These are phyloP conservation scores for Siniperca chuatsi DNA, from an alignment of 2,113 vertebrate genomes.

Conservation along the genomic window DNA sequence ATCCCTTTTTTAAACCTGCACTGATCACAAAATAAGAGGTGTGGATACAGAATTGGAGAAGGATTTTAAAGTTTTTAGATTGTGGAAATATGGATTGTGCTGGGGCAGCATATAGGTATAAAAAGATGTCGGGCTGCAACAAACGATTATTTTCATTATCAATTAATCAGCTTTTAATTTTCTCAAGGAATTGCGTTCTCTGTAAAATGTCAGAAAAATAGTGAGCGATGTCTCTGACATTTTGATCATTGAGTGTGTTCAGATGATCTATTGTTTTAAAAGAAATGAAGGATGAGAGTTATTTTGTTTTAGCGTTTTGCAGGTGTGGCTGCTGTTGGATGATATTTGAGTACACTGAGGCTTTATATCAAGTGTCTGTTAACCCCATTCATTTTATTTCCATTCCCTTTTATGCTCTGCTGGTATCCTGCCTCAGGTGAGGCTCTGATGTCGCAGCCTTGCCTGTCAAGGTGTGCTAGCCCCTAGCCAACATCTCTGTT, in stretches of 20 bases:
- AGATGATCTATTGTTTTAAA: background rate
- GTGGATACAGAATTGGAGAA: background rate
- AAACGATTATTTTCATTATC: background rate
- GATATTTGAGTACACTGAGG: slow-evolving; percentile 21
- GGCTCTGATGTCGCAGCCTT: slow-evolving; percentile 13
- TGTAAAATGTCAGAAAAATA: background rate
- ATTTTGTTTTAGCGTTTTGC: background rate
- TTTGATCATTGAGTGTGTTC: background rate
- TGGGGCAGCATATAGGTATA: background rate
- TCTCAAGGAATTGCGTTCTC: too few species aligned
- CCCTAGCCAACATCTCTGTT: slow-evolving; percentile 28
- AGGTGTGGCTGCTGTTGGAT: background rate
- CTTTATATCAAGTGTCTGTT: slow-evolving; percentile 14
- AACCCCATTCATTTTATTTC: slow-evolving; percentile 23
- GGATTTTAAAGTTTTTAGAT: background rate
- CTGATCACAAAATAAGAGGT: background rate
- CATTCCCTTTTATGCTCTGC: slow-evolving; percentile 22
- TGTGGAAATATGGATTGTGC: background rate
- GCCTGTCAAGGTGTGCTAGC: slow-evolving; percentile 8
- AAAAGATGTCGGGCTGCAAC: background rate
- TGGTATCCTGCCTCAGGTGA: slow-evolving; percentile 29
- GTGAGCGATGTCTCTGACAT: background rate
- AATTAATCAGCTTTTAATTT: too few species aligned
- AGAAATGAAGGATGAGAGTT: background rate
- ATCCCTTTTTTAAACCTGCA: background rate